phyloP scores from a whole-genome alignment of 2,113 vertebrate genomes.

The Bombycilla garrulus region DNA sequence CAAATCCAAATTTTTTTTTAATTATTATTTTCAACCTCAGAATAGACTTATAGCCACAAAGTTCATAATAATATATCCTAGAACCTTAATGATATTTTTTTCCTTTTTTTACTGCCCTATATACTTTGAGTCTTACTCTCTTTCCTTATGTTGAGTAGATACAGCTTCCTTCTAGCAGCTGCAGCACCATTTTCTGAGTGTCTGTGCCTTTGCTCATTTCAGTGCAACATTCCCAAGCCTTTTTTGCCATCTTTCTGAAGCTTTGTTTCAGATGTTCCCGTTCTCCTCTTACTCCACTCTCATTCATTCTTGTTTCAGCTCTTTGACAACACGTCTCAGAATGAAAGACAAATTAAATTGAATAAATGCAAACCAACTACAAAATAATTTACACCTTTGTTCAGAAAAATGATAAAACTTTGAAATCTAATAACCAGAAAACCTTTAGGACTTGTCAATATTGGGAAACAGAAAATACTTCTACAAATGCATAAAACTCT shows the following conservation, averaged over 20 bases:
- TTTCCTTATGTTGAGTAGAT: neutral
- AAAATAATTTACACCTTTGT: neutral
- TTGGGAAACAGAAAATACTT: neutral
- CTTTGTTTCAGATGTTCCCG: neutral
- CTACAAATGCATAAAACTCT: neutral
- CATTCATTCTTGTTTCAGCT: neutral
- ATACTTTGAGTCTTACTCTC: neutral
- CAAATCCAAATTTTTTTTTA: neutral
- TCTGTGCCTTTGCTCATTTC: neutral
- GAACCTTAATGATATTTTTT: neutral
- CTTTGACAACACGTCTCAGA: neutral
- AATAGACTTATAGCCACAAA: neutral
- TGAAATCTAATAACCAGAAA: neutral
- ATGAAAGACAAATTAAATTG: neutral
- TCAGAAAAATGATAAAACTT: neutral
- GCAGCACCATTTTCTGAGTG: fast-evolving
- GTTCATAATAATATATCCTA: neutral
- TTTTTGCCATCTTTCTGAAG: neutral
- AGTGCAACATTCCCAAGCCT: neutral
- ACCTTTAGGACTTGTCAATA: neutral
- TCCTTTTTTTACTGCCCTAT: fast-evolving
- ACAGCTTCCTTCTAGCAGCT: neutral
- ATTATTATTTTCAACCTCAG: neutral
- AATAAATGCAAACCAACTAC: neutral
- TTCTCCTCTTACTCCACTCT: neutral